Evolutionary conservation across 1,140 invertebrate genomes (phyloP), one percentile per base, ranked within the genome.

Genomic region (Cherax quadricarinatus): DNA sequence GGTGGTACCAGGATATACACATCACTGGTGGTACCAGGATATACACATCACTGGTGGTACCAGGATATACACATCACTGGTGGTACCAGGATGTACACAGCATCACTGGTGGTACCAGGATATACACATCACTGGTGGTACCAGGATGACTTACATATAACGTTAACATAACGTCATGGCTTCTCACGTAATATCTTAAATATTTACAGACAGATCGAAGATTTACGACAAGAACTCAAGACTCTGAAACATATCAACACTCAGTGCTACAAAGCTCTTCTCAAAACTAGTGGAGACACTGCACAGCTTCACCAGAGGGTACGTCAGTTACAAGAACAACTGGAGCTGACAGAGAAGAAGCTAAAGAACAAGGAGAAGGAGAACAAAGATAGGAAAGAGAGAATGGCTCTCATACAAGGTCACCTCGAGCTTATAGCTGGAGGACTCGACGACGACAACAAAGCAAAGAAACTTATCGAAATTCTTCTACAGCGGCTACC

Each of bases 341-440:
- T 30, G 24, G 24, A 75, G 24, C 24, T 6, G 24, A 4, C 3
- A 2, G 3, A 30, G 3, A n/a, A 12, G 7, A 10, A 78, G 49
- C 1, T 87, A 12, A 49, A 4, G 49, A 7, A 73, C 12, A 87
- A 87, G 48, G n/a, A 53, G 16, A 24, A 1, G 16, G 73, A 87
- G 70, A 49, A 78, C 14, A 48, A 21, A 6, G 41, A 14, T 2
- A 48, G 16, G 21, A 62, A 49, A 16, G 70, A 87, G 70, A 73
- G 49, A 10, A 18, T 78, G 48, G 3, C 12, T 10, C 49, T 87
- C 7, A n/a, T 87, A 12, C 49, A n/a, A 16, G 85, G 48, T 4
- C 73, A 87, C 70, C 85, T 87, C 21, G 85, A 87, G 1, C 18
- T 87, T 70, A 87, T 87, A 49, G 21, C 49, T 30, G 53, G 70